Base-by-base conservation (phyloP, 92 coral and sea anemone genomes). In the Metridium senile region DNA sequence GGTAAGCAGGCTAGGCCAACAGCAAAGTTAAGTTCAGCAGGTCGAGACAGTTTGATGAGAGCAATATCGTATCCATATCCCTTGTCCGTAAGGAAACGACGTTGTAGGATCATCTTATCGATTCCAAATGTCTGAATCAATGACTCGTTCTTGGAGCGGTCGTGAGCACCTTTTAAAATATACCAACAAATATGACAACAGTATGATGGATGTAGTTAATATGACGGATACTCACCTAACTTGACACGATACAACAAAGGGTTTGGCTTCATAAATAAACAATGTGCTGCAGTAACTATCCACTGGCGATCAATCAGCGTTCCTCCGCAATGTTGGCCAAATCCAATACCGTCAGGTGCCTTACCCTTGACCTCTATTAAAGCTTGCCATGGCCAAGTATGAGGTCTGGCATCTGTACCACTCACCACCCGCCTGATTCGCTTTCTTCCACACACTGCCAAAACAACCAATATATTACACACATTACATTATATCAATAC, bases 351-450 rank as follows among this genome's bases (percentile, higher is more conserved):
- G 10, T 26, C 69, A 61, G 66, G 30, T 10, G 26, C 54, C 39
- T 69, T 81, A 3, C 51, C 80, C 26, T 62, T 62, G 39, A 0
- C 46, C 70, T 72, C 88, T 43, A 90, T 76, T 57, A 86, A 84
- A 18, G 82, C 91, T 47, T 90, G 94, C 94, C 94, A 90, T 1
- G 94, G 94, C 94, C 91, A 90, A 0, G 91, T 73, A 47, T 90
- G 88, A 11, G 91, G 94, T 27, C 71, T 1, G 2, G 91, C 94
- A 0, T 66, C 76, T 17, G 66, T 56, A 0, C 94, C 94, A 1
- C 84, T 84, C 19, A 90, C 91, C 18, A 90, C 86, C 31, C 90
- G 78, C 18, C 77, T 76, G 35, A 85, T 30, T 2, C 78, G 67
- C 11, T 68, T 67, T 23, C 28, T 21, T 3, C 78, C 78, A 33